Percentiles rank a stretch among this genome's conserved stretches.
phyloP scores from a whole-genome alignment of 2,113 vertebrate species.

The Cheirogaleus medius region DNA sequence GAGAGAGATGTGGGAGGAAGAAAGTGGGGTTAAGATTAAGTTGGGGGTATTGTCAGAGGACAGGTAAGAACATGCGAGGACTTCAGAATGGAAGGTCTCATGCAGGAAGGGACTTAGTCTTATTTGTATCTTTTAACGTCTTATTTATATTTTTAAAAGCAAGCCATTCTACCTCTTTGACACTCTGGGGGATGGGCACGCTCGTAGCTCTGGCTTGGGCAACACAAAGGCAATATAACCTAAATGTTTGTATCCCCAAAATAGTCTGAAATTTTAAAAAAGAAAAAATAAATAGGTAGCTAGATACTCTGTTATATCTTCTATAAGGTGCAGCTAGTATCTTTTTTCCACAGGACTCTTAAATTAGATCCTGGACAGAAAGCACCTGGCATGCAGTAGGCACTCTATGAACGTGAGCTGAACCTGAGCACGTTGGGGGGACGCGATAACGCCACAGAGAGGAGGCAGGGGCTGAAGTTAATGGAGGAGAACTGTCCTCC shows the following conservation, averaged over 20 bases:
- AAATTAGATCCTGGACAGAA: neutral
- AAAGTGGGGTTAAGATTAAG: neutral
- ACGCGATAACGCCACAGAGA: fast-evolving
- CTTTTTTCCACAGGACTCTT: neutral
- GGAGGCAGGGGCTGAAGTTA: neutral
- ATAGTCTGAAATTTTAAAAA: no score
- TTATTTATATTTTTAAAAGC: neutral
- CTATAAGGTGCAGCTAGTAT: neutral
- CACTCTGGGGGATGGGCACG: no score
- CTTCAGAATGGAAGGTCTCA: neutral
- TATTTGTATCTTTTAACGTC: neutral
- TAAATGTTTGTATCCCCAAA: no score
- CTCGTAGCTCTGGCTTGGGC: no score
- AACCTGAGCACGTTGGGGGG: neutral
- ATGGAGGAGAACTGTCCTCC: neutral
- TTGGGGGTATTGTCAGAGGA: neutral
- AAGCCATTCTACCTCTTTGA: neutral
- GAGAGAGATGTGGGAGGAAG: neutral
- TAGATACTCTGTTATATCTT: neutral
- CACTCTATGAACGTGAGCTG: neutral
- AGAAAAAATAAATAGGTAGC: no score
- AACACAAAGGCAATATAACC: no score
- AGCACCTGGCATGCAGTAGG: neutral
- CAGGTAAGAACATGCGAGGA: fast-evolving
- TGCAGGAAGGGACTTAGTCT: neutral